Conservation (phyloP, 1,140 invertebrate genomes). For the Scaptomyza pallida region DNA sequence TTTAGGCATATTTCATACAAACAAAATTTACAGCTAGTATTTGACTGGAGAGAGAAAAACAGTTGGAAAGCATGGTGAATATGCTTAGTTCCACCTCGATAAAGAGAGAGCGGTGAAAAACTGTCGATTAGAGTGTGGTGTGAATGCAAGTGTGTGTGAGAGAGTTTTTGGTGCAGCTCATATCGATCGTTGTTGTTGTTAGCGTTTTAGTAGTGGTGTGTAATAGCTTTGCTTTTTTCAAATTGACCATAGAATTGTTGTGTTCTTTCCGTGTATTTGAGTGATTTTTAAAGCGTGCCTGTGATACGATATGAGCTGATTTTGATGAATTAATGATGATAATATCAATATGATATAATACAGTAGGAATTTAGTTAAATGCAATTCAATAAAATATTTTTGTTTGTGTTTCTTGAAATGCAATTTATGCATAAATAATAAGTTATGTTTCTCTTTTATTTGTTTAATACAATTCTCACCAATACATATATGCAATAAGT, state of each 20-base stretch:
- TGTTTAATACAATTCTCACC: slow-evolving; percentile 8
- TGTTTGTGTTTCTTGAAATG: slow-evolving; percentile 32
- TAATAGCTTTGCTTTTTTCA: slow-evolving; percentile 17
- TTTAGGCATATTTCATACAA: not conserved
- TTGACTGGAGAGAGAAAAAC: not conserved
- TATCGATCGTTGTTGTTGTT: slow-evolving; percentile 68
- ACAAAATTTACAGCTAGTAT: slow-evolving; percentile 11
- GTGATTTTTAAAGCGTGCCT: slow-evolving; percentile 74
- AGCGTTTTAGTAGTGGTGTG: slow-evolving; percentile 36
- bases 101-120: not conserved
- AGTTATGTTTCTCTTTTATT: slow-evolving; percentile 15
- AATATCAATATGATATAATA: not conserved
- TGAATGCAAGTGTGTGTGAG: slow-evolving; percentile 1
- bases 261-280: slow-evolving; percentile 28
- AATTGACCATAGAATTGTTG: slow-evolving; percentile 3
- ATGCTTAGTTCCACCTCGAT: too few species aligned
- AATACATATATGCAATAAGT: slow-evolving; percentile 33
- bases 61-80: not conserved
- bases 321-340: slow-evolving; percentile 23
- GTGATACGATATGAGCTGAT: slow-evolving; percentile 83
- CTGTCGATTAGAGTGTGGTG: not conserved
- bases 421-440: slow-evolving; percentile 33
- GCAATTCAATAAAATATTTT: slow-evolving; percentile 51
- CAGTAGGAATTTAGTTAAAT: slow-evolving; percentile 62
- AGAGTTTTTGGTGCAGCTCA: slow-evolving; percentile 39